Evolutionary conservation across 2,797 vertebrate genomes (phyloP).

Genomic region (Argya squamiceps): DNA sequence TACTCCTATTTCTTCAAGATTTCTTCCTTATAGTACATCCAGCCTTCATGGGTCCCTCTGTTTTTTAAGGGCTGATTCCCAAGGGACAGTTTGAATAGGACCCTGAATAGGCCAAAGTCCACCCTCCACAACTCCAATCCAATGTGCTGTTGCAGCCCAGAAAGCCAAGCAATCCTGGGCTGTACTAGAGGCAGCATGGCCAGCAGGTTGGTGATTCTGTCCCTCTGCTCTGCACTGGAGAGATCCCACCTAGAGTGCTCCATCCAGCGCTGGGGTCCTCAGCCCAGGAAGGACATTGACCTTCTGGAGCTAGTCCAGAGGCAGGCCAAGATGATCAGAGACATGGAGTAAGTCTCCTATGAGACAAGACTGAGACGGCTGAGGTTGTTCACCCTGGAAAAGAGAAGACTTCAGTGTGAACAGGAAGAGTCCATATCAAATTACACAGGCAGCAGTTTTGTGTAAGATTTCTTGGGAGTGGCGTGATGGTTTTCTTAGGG

Average conservation of each 20-base stretch:
- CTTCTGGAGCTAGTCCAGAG: background rate
- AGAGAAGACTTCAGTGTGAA: background rate
- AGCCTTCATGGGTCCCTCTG: too few relatives aligned
- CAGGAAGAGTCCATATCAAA: background rate
- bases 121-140: background rate
- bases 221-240: background rate
- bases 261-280: background rate
- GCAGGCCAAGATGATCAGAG: background rate
- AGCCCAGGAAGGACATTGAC: too few relatives aligned
- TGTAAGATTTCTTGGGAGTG: background rate
- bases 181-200: background rate
- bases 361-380: background rate
- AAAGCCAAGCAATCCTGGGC: background rate
- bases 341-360: background rate
- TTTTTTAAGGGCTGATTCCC: background rate
- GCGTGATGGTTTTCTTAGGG: background rate
- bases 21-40: background rate
- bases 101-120: background rate
- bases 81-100: rapidly evolving
- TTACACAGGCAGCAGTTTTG: background rate
- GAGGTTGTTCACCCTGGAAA: background rate
- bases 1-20: background rate
- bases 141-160: background rate
- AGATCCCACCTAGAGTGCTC: background rate
- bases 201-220: background rate